Percentiles rank a stretch among this genome's conserved stretches.
phyloP scores from a whole-genome alignment of 1,140 invertebrate species.

The Centruroides sculpturatus region DNA sequence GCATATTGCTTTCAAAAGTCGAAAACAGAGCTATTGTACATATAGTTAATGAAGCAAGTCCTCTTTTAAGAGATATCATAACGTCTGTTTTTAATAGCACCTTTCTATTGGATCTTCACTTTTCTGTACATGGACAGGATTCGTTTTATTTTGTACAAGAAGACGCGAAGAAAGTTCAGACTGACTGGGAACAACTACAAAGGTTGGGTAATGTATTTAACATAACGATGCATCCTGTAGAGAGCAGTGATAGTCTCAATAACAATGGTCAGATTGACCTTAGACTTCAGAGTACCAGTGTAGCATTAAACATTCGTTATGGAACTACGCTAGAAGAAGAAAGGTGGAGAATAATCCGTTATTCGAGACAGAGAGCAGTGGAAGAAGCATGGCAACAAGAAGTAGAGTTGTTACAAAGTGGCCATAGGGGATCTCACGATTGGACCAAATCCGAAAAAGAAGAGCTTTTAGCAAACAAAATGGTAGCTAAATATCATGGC shows the following conservation, averaged over 20 bases:
- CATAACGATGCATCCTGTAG: slow-evolving; percentile 54
- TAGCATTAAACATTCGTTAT: slow-evolving; percentile 43
- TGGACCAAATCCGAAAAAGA: slow-evolving; percentile 59
- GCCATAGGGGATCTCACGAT: slow-evolving; percentile 37
- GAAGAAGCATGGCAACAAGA: slow-evolving; percentile 84
- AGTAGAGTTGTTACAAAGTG: slow-evolving; percentile 55
- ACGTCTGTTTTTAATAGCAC: slow-evolving; percentile 87
- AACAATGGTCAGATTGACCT: slow-evolving; percentile 23
- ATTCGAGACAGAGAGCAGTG: slow-evolving; percentile 68
- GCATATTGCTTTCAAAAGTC: slow-evolving; percentile 68
- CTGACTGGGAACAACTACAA: slow-evolving; percentile 75
- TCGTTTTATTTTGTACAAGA: slow-evolving; percentile 92
- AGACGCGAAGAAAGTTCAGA: slow-evolving; percentile 66
- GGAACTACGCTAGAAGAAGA: slow-evolving; percentile 79
- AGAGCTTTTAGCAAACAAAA: slow-evolving; percentile 67
- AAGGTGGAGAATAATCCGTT: slow-evolving; percentile 67
- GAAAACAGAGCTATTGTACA: slow-evolving; percentile 23
- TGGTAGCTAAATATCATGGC: slow-evolving; percentile 67
- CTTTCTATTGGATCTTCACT: slow-evolving; percentile 69
- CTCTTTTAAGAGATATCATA: slow-evolving; percentile 75
- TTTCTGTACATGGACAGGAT: slow-evolving; percentile 79
- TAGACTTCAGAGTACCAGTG: slow-evolving; percentile 28
- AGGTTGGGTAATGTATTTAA: slow-evolving; percentile 55
- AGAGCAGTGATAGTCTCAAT: slow-evolving; percentile 6
- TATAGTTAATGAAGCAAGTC: slow-evolving; percentile 51